Percentiles rank a stretch among this genome's conserved stretches.
phyloP scores from a whole-genome alignment of 2,113 vertebrate species.

The Rhea americana region DNA sequence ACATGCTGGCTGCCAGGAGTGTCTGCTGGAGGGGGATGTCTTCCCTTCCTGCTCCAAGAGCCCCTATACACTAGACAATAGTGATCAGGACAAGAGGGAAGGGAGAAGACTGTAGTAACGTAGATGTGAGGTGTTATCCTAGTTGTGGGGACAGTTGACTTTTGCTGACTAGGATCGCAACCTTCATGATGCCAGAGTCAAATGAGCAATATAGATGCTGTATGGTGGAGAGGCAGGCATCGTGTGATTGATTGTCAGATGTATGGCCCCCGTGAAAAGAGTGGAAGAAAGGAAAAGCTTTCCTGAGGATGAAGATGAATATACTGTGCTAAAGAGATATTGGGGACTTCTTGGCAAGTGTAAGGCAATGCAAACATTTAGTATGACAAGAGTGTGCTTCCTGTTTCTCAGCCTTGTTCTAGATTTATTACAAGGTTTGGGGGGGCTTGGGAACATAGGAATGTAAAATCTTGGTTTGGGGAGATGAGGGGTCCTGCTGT shows the following conservation, averaged over 20 bases:
- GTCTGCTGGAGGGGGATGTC: not conserved
- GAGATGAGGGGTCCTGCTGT: not conserved
- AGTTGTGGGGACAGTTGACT: not conserved
- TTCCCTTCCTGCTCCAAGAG: not conserved
- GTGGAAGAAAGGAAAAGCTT: not conserved
- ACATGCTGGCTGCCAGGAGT: not conserved
- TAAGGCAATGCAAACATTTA: not conserved
- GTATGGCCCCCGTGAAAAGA: not conserved
- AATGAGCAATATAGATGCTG: not conserved
- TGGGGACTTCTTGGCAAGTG: not conserved
- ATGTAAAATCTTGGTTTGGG: not conserved
- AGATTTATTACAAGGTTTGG: not conserved
- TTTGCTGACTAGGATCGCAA: not conserved
- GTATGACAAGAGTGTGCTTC: not conserved
- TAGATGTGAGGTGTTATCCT: rapidly evolving
- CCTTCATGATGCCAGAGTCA: not conserved
- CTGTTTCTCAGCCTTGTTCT: not conserved
- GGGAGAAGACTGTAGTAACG: not conserved
- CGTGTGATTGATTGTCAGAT: not conserved
- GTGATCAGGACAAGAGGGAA: not conserved
- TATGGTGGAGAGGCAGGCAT: not conserved
- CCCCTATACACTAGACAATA: not conserved
- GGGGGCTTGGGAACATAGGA: not conserved
- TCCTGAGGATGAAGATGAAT: not conserved
- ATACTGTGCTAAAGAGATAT: not conserved